Percentiles rank a stretch among this genome's conserved stretches.
Conservation (phyloP, 2,113 vertebrate species). For the Eidolon helvum region DNA sequence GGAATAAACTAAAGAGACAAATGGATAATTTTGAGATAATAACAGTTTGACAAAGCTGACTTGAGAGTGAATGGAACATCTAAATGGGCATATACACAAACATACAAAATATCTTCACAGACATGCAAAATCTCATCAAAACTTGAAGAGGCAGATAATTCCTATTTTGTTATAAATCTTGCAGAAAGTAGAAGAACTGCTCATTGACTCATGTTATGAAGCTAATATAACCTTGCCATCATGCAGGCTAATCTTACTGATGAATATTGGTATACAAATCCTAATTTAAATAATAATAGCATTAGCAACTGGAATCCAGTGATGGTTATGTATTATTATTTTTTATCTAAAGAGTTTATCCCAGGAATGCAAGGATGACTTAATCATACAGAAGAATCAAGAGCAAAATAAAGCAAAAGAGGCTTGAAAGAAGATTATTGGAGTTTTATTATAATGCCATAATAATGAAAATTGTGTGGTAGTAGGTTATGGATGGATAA, state of each 20-base stretch:
- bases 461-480: background rate
- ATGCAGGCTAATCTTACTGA: background rate
- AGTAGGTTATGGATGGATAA: background rate
- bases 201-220: rapidly evolving
- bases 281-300: background rate
- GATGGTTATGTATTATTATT: background rate
- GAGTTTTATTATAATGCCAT: too few species aligned
- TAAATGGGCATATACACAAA: rapidly evolving
- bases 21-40: background rate
- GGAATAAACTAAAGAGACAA: background rate
- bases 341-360: background rate
- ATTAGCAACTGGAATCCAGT: background rate
- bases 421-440: too few species aligned
- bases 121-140: background rate
- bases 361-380: background rate
- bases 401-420: background rate
- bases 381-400: background rate
- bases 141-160: background rate
- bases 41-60: background rate
- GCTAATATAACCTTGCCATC: rapidly evolving
- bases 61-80: background rate
- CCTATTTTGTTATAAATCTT: background rate
- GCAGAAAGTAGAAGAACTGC: background rate
- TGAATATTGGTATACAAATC: background rate
- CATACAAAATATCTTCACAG: background rate